Conservation (phyloP, 2,888 invertebrate genomes). For the Sphaeridia pumilis region DNA sequence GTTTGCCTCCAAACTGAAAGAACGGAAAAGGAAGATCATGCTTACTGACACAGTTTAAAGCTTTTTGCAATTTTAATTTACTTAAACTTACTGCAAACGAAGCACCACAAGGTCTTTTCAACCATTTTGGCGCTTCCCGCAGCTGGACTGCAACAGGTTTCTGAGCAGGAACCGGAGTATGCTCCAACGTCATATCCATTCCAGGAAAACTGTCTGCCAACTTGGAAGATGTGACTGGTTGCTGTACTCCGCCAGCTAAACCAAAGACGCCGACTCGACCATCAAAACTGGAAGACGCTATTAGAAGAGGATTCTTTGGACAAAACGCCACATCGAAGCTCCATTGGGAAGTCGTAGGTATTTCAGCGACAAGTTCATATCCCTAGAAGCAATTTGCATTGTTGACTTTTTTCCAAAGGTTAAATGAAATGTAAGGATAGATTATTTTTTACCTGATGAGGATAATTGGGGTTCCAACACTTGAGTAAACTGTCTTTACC, state of each 20-base stretch:
- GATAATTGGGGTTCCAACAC: constrained; percentile 89
- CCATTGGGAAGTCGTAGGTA: constrained; percentile 77
- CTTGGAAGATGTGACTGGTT: constrained; percentile 42
- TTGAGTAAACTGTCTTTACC: constrained; percentile 84
- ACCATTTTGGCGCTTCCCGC: constrained; percentile 67
- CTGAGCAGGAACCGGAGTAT: constrained; percentile 48
- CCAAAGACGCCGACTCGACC: constrained; percentile 77
- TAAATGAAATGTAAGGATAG: no score
- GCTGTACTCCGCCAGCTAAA: constrained; percentile 56
- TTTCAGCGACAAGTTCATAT: constrained; percentile 68
- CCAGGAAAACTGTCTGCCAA: constrained; percentile 78
- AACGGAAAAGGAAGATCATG: constrained; percentile 25
- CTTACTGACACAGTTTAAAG: no score
- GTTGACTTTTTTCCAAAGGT: no score
- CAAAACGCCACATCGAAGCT: constrained; percentile 88
- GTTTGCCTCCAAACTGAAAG: constrained; percentile 82
- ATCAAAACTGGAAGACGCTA: constrained; percentile 74
- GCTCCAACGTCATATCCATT: constrained; percentile 66
- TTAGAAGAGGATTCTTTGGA: constrained; percentile 70
- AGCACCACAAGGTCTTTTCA: constrained; percentile 63
- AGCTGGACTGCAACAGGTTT: constrained; percentile 49
- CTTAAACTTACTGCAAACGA: constrained; percentile 76
- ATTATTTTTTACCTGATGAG: constrained; percentile 49
- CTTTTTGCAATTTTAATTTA: not conserved
- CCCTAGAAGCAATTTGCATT: no score